A percentile compares a stretch with the other conserved stretches of the same genome.
Conservation (phyloP, 64 coral and sea anemone species). For the Anthopleura sola region DNA sequence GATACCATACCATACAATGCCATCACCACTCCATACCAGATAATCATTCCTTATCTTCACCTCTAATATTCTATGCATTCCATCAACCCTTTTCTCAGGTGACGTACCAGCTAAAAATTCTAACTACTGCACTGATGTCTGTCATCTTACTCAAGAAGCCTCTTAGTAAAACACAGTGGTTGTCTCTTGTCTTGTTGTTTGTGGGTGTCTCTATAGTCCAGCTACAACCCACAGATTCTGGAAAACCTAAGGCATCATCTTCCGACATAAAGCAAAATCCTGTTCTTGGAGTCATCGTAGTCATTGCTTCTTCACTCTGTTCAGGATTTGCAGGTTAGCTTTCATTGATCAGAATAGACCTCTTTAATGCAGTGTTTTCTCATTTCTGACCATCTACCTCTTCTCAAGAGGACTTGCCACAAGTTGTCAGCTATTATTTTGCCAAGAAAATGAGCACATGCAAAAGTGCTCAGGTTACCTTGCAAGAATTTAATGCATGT, state of each 20-base stretch:
- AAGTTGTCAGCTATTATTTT: no score
- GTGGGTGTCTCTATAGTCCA: conserved; percentile 92
- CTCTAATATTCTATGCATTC: neutral
- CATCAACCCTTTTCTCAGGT: conserved; percentile 44
- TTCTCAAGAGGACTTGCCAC: no score
- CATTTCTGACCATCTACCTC: no score
- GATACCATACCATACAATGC: no score
- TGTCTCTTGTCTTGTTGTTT: conserved; percentile 84
- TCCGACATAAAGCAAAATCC: conserved; percentile 44
- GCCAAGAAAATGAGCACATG: no score
- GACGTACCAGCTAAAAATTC: conserved; percentile 89
- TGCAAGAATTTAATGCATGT: no score
- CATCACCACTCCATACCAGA: no score
- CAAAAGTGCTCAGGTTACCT: no score
- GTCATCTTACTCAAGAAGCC: conserved; percentile 81
- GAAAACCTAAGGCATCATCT: neutral
- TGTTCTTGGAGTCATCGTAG: conserved; percentile 65
- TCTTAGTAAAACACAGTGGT: conserved; percentile 82
- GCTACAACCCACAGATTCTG: conserved; percentile 50
- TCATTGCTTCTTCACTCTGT: conserved; percentile 82
- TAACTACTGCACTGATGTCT: conserved; percentile 93
- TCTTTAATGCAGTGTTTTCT: no score
- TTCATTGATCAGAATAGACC: neutral
- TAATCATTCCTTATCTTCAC: neutral
- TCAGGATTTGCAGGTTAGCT: conserved; percentile 95